These are phyloP conservation scores for Tenualosa thibaudeaui DNA, from an alignment of 2,797 vertebrate genomes.

Conservation along the genomic window DNA sequence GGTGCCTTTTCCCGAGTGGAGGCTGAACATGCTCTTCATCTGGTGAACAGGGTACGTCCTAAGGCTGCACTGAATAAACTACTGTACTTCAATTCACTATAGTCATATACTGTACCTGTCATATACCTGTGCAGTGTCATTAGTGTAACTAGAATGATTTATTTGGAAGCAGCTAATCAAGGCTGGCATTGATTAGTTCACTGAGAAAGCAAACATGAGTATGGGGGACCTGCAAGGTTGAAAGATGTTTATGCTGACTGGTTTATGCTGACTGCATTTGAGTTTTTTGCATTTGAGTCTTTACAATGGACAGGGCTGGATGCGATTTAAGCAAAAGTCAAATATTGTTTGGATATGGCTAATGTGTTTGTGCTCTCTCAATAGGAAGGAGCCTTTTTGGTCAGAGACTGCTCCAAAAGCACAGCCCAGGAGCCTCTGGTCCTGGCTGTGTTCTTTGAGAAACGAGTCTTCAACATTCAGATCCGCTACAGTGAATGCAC, in stretches of 20 bases:
- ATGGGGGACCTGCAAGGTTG: not conserved
- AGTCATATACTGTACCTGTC: no score
- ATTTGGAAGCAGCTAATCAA: not conserved
- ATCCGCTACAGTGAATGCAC: slow-evolving; percentile 79
- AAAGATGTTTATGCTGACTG: no score
- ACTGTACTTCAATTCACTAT: not conserved
- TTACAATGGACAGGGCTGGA: no score
- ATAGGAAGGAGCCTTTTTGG: slow-evolving; percentile 87
- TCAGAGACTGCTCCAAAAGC: slow-evolving; percentile 82
- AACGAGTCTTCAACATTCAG: slow-evolving; percentile 89
- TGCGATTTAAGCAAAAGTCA: not conserved
- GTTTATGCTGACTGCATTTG: no score
- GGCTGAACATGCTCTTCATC: slow-evolving; percentile 81
- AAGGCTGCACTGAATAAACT: not conserved
- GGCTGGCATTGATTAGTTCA: not conserved
- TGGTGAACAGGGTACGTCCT: slow-evolving; percentile 76
- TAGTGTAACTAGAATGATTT: not conserved
- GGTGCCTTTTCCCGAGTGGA: slow-evolving; percentile 74
- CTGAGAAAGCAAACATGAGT: not conserved
- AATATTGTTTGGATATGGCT: not conserved
- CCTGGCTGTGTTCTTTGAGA: slow-evolving; percentile 79
- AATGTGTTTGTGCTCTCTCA: not conserved
- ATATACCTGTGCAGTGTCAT: not conserved
- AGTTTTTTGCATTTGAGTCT: no score
- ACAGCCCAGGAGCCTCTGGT: slow-evolving; percentile 81